A percentile compares a stretch with the other conserved stretches of the same genome.
Conservation (phyloP, 2,888 invertebrate species). For the Electrophaes corylata region DNA sequence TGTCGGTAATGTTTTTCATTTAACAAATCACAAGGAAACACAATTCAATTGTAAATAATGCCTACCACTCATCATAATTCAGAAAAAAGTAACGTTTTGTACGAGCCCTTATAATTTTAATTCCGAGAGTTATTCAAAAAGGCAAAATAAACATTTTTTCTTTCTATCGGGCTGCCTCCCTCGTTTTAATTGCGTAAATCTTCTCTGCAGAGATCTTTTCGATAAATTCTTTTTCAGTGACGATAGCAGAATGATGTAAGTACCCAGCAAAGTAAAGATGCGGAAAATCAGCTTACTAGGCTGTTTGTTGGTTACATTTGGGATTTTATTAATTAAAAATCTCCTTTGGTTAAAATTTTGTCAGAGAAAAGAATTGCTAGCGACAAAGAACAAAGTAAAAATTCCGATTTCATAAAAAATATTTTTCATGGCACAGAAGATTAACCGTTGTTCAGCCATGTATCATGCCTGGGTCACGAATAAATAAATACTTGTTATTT, state of each 20-base stretch:
- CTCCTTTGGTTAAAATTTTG: slow-evolving; percentile 6
- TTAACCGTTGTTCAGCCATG: slow-evolving; percentile 34
- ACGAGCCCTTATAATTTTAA: slow-evolving; percentile 36
- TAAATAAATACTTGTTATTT: slow-evolving; percentile 33
- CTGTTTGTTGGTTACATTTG: slow-evolving; percentile 46
- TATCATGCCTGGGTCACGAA: slow-evolving; percentile 25
- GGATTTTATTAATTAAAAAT: slow-evolving; percentile 14
- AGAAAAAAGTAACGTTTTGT: slow-evolving; percentile 21
- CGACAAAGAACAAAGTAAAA: slow-evolving; percentile 10
- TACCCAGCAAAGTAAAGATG: slow-evolving; percentile 55
- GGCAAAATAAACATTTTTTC: slow-evolving; percentile 58
- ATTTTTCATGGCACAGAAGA: slow-evolving; percentile 29
- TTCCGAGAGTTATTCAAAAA: slow-evolving; percentile 54
- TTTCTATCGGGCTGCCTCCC: slow-evolving; percentile 54
- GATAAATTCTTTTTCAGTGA: slow-evolving; percentile 63
- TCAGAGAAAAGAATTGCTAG: slow-evolving; percentile 16
- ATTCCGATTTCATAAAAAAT: slow-evolving; percentile 19
- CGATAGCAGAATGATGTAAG: slow-evolving; percentile 53
- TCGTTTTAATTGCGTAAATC: slow-evolving; percentile 77
- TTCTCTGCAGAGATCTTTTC: slow-evolving; percentile 64
- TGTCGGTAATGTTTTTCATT: slow-evolving; percentile 4
- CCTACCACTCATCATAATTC: slow-evolving; percentile 13
- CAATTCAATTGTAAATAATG: slow-evolving; percentile 15
- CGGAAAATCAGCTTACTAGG: slow-evolving; percentile 59
- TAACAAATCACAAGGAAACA: slow-evolving; percentile 13